Conservation (phyloP, 2,113 vertebrate species). For the Pleuronectes platessa region DNA sequence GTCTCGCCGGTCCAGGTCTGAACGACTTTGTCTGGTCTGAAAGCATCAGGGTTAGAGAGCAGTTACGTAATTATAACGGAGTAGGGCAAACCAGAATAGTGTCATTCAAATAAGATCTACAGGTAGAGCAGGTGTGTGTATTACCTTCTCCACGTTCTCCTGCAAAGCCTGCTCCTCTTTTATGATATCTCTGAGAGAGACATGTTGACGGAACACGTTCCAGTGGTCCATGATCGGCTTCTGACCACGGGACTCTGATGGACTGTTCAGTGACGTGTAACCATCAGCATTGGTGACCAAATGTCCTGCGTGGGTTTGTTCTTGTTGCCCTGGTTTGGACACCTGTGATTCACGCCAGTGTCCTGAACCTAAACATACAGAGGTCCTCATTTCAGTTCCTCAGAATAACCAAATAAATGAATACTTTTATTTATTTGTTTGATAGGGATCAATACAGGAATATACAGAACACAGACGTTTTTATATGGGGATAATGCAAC, state of each 20-base stretch:
- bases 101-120: not conserved
- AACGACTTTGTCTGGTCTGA: constrained; percentile 83
- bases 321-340: constrained; percentile 28
- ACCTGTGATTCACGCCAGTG: constrained; percentile 59
- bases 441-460: not conserved
- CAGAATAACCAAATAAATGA: not conserved
- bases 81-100: not conserved
- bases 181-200: constrained; percentile 95
- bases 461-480: too few relatives aligned
- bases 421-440: too few relatives aligned
- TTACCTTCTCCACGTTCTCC: constrained; percentile 88
- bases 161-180: constrained; percentile 93
- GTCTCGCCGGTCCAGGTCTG: constrained; percentile 84
- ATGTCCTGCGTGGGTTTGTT: constrained; percentile 28
- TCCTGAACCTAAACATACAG: constrained; percentile 56
- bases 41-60: constrained; percentile 10
- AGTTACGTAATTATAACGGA: not conserved
- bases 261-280: constrained; percentile 37
- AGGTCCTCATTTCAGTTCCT: not conserved
- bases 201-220: constrained; percentile 85
- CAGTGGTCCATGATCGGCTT: constrained; percentile 91
- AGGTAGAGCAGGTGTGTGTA: not conserved
- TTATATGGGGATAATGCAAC: not conserved
- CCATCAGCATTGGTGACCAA: constrained; percentile 60
- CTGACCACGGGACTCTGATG: constrained; percentile 66